Base-by-base conservation (phyloP, 2,888 invertebrate genomes). In the Lottia scabra region DNA sequence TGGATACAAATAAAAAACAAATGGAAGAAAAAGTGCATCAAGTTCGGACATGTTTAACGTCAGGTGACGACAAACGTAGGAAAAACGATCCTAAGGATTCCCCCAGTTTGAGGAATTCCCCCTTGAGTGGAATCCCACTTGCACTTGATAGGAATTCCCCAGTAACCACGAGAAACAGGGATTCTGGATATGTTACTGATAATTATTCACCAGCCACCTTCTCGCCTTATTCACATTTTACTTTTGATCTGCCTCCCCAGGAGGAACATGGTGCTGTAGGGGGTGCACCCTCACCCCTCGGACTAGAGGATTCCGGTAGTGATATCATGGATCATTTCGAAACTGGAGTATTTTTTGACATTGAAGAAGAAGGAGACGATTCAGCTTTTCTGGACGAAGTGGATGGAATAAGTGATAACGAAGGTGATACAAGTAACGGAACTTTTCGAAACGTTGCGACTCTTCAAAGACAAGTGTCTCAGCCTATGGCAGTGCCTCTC, bases 171-270 rank as follows among this genome's bases (percentile, higher is more conserved):
- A 23, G 56, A 67, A 81, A 83, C 68, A 78, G 85, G 12, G 85
- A 86, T 77, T 85, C 84, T 75, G 85, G 85, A 23, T 86, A 85
- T 77, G 73, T 80, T 63, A 84, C 85, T 0, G 85, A 85, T 68
- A 79, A 74, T n/a, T n/a, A n/a, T 63, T 85, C 85, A 1, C 84
- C 85, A 19, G 83, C 84, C 15, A 78, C 77, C 8, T 74, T 72
- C 43, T 74, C 79, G 5, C 68, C 67, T 1, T 65, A 73, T 10
- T 70, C 74, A 19, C 72, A 43, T 67, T 85, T 85, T 74, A 80
- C 79, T 13, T 85, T 83, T 75, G 85, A 83, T 43, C 48, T 44
- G 19, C 45, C 38, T 27, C 23, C 30, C 12, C 67, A 27, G 26
- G 46, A n/a, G 68, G 43, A 38, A 65, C 46, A 26, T 62, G 66